These are phyloP conservation scores for Ptychodera flava DNA, from an alignment of 35 echinoderm and acorn worm genomes.

Conservation along the genomic window DNA sequence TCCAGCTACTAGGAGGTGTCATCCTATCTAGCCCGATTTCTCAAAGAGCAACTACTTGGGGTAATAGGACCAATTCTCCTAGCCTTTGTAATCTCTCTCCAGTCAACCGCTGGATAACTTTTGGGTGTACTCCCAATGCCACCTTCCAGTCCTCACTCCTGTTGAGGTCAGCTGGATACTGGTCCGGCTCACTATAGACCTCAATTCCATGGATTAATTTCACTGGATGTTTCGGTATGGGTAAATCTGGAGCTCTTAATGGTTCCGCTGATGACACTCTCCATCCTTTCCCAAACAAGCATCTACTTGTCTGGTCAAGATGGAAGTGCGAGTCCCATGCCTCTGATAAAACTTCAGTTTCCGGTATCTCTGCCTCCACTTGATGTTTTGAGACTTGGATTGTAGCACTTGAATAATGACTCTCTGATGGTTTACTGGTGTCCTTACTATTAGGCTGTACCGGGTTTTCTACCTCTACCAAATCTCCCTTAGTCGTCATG, in stretches of 20 bases:
- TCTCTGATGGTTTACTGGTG: too few species aligned
- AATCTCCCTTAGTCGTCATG: too few species aligned
- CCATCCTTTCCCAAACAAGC: background rate
- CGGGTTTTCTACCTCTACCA: too few species aligned
- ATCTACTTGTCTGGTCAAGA: background rate
- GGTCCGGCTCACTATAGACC: background rate
- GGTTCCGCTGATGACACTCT: background rate
- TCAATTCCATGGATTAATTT: background rate
- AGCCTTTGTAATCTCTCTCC: background rate
- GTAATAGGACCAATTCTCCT: background rate
- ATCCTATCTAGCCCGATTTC: constrained; percentile 25
- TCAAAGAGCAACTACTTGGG: constrained; percentile 11
- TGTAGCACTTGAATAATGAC: too few species aligned
- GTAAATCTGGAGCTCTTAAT: background rate
- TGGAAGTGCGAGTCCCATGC: background rate
- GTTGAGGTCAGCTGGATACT: background rate
- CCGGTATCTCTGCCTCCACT: too few species aligned
- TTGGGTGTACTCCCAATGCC: background rate
- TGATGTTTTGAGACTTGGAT: too few species aligned
- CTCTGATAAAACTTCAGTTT: background rate
- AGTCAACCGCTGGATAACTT: background rate
- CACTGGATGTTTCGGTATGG: background rate
- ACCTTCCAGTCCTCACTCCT: background rate
- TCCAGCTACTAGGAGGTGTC: background rate
- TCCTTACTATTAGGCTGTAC: too few species aligned